Evolutionary conservation across 2,797 vertebrate species (phyloP), one percentile per base, ranked within the genome.

Genomic region (Malacoctenus gilli): DNA sequence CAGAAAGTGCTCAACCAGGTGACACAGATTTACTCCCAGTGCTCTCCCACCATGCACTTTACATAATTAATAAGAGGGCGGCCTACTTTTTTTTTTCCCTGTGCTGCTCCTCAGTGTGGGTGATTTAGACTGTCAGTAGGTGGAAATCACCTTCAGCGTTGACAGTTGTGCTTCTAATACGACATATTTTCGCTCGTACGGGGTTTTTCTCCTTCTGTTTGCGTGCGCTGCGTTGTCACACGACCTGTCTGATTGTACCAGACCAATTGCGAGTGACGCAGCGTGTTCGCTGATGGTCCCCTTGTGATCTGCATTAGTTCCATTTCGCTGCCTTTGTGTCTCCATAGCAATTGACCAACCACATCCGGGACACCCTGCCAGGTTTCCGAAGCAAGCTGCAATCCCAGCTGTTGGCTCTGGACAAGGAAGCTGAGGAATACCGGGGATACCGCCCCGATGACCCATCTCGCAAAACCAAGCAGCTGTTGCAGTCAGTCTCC

Each of bases 401-500:
- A 88, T 90, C 94, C 51, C 95, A 98, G 80, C 85, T 96, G 84
- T 91, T 97, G 68, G 90, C 94, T 58, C 90, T 98, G 83, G 96
- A 98, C 82, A 95, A 96, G 51, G 96, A 98, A 85, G 95, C 95
- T 0, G 96, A 98, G 61, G 93, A 93, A 74, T 97, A 94, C 87
- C 95, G 94, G 54, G 94, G 94, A 90, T 95, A 95, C 90, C 94
- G 93, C 56, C 94, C 95, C 0, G 95, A 97, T 82, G 96, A 96
- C 86, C 96, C 96, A 2, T 94, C 95, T 32, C 93, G 94, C 83
- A 98, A 95, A 92, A 97, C 95, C 0, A 98, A 98, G 90, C 95
- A 94, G 41, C 85, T 98, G 67, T 78, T 98, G 69, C 95, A 96
- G 96, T 98, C 88, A 92, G 95, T 94, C 43, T 6, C 56, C 39